Evolutionary conservation across 1,140 invertebrate genomes (phyloP).

Genomic region (Scylla paramamosain): DNA sequence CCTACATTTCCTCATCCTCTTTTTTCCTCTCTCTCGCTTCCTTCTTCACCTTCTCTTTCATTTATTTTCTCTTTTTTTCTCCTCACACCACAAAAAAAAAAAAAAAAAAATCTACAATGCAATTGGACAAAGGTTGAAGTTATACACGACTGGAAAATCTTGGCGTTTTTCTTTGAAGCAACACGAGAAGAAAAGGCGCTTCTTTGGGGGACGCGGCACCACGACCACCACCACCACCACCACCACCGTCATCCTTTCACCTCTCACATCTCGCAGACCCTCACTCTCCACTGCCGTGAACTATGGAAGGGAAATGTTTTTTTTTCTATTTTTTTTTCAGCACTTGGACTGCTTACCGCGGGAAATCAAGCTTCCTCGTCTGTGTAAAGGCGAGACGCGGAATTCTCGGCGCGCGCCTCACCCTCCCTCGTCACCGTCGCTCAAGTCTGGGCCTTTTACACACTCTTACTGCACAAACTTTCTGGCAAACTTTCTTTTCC

Average conservation of each 20-base stretch:
- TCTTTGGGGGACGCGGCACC: not conserved
- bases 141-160: not conserved
- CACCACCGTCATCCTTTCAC: not conserved
- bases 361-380: not conserved
- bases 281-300: not conserved
- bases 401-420: not conserved
- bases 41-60: not conserved
- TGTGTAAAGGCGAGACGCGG: not conserved
- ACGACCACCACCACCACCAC: not conserved
- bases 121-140: not conserved
- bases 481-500: not conserved
- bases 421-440: not conserved
- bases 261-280: not conserved
- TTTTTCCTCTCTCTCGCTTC: not conserved
- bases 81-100: not conserved
- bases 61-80: not conserved
- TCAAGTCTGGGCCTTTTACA: constrained; percentile 2
- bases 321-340: no score
- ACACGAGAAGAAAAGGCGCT: not conserved
- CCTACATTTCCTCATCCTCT: not conserved
- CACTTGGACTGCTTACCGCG: not conserved
- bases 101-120: not conserved
- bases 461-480: constrained; percentile 5
- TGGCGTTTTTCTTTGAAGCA: not conserved
- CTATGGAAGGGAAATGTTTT: not conserved